Percentiles rank a stretch among this genome's conserved stretches.
Conservation (phyloP, 2,888 invertebrate species). For the Eupeodes latifasciatus region DNA sequence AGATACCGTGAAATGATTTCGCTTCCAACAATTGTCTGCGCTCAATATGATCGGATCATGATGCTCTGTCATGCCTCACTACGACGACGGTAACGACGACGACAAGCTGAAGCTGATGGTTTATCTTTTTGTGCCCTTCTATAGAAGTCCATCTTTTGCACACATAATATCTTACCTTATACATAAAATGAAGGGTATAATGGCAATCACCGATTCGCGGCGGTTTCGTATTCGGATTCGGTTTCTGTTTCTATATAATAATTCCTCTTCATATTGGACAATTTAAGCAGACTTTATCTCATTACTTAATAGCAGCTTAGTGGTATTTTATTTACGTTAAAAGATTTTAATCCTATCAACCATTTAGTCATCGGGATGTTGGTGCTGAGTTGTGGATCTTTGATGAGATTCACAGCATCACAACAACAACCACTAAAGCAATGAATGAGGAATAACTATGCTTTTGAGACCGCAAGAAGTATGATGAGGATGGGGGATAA, state of each 20-base stretch:
- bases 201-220: conserved; percentile 60
- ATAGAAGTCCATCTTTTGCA: conserved; percentile 3
- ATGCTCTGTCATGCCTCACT: background rate
- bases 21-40: conserved; percentile 57
- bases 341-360: conserved; percentile 75
- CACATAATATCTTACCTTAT: no score
- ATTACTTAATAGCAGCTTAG: conserved; percentile 76
- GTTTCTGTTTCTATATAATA: background rate
- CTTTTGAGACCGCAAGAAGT: conserved; percentile 28
- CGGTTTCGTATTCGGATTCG: background rate
- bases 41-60: background rate
- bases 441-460: conserved; percentile 44
- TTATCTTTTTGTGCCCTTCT: conserved; percentile 6
- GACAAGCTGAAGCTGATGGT: background rate
- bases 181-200: conserved; percentile 31
- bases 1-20: conserved; percentile 66
- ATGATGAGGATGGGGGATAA: conserved; percentile 6
- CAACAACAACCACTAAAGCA: background rate
- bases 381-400: conserved; percentile 37
- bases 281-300: conserved; percentile 74
- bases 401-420: background rate
- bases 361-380: conserved; percentile 65
- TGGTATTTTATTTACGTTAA: conserved; percentile 75
- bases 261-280: conserved; percentile 42
- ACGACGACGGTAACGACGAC: background rate